Base-by-base conservation (phyloP, 2,113 vertebrate genomes). In the Nannobrachium achirus region DNA sequence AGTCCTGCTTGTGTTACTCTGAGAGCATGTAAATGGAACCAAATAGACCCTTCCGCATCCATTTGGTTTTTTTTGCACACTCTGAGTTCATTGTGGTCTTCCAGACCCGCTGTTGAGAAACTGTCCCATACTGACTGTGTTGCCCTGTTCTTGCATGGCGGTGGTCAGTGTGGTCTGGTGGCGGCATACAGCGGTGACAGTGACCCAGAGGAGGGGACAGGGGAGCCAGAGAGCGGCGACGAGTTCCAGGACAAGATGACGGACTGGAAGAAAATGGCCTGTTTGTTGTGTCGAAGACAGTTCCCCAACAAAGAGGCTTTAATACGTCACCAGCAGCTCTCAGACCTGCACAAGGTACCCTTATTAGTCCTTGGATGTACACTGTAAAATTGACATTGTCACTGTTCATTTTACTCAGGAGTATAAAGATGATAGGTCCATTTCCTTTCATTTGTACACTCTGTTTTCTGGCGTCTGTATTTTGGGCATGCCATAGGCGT, bases 101-200 rank as follows among this genome's bases (percentile, higher is more conserved):
- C 25, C 25, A 4, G 25, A 33, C 25, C 25, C 6, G 25, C 3
- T 4, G 25, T 33, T 33, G 25, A 33, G 25, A 33, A 33, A 33
- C 1, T 33, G 25, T 33, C 25, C 25, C 7, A 2, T 46, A 6
- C 6, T 38, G 18, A 56, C 14, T n/a, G 1, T n/a, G 1, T 14
- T 38, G 14, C 16, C 2, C 1, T 69, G 19, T 9, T 10, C 50
- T 42, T 16, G 11, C 71, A 4, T 52, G 1, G 73, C 46, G 7
- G 0, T 41, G 42, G 0, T 60, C 75, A 98, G 96, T 92, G 93
- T 78, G 98, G 94, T 20, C 92, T 99, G 0, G 98, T 99, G 85
- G 98, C 96, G 25, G 97, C 98, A 8, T 99, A 99, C 83, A 98
- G 95, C 15, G 98, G 98, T 6, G 98, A 98, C 75, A 99, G 98